phyloP scores from a whole-genome alignment of 2,888 invertebrate genomes.

The Cartodere bifasciata region DNA sequence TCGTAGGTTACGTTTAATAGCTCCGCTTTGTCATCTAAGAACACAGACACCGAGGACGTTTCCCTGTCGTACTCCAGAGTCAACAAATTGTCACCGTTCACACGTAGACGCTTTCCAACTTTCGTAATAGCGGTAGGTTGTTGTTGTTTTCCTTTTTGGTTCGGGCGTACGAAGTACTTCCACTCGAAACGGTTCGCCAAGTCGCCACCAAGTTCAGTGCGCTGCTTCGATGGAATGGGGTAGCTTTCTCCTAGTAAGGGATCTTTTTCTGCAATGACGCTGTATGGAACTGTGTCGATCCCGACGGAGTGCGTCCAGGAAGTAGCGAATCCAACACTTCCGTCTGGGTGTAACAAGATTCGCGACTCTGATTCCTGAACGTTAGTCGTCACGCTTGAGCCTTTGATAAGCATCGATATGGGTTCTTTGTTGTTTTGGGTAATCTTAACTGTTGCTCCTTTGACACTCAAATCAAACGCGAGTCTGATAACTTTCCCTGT shows the following conservation, averaged over 20 bases:
- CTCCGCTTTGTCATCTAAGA: slow-evolving; percentile 78
- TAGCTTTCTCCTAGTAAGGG: slow-evolving; percentile 82
- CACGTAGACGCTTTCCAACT: slow-evolving; percentile 71
- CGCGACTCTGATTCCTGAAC: slow-evolving; percentile 72
- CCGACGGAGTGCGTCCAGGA: slow-evolving; percentile 83
- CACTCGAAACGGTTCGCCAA: slow-evolving; percentile 89
- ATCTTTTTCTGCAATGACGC: slow-evolving; percentile 77
- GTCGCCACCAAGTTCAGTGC: slow-evolving; percentile 81
- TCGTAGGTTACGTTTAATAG: slow-evolving; percentile 79
- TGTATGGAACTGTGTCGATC: slow-evolving; percentile 84
- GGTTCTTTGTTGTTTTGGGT: slow-evolving; percentile 74
- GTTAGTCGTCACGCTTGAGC: slow-evolving; percentile 70
- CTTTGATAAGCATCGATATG: slow-evolving; percentile 75
- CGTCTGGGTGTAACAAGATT: slow-evolving; percentile 68
- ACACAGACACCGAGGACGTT: slow-evolving; percentile 72
- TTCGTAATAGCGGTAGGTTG: slow-evolving; percentile 60
- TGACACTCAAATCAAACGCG: slow-evolving; percentile 78
- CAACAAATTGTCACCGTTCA: slow-evolving; percentile 84
- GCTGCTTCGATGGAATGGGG: slow-evolving; percentile 82
- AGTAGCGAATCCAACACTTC: slow-evolving; percentile 65
- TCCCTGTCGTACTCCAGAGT: slow-evolving; percentile 86
- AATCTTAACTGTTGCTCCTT: slow-evolving; percentile 79
- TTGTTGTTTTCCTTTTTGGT: slow-evolving; percentile 46
- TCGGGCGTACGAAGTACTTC: slow-evolving; percentile 79
- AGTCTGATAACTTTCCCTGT: slow-evolving; percentile 87